phyloP scores from a whole-genome alignment of 2,888 invertebrate genomes.

The Amphipyra berbera region DNA sequence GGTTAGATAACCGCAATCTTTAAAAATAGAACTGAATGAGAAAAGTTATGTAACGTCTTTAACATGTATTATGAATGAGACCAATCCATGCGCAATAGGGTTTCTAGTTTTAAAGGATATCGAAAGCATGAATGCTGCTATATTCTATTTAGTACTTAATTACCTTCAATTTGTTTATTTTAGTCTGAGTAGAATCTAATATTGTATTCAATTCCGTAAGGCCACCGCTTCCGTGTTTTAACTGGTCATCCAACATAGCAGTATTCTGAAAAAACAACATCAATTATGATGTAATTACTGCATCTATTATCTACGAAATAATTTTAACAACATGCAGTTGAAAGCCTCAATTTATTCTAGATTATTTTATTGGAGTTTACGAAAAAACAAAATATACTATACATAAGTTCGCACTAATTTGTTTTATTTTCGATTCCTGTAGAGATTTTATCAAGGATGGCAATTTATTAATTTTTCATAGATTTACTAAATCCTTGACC shows the following conservation, averaged over 20 bases:
- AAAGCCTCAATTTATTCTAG: no score
- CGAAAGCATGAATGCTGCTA: not conserved
- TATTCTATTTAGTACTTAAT: not conserved
- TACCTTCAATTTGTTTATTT: conserved; percentile 96
- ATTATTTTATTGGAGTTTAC: no score
- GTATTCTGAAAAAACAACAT: conserved; percentile 77
- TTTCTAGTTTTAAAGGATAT: not conserved
- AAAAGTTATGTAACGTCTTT: no score
- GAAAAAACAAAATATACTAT: not conserved
- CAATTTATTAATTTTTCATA: not conserved
- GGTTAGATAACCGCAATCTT: no score
- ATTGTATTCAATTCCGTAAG: conserved; percentile 95
- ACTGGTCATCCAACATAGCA: conserved; percentile 90
- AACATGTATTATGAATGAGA: no score
- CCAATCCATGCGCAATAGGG: not conserved
- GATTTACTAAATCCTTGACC: not conserved
- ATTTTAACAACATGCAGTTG: no score
- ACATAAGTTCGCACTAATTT: not conserved
- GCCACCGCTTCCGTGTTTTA: conserved; percentile 92
- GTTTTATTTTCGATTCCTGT: no score
- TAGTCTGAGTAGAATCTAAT: conserved; percentile 94
- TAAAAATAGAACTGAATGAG: no score
- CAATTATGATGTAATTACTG: not conserved
- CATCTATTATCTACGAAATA: no score
- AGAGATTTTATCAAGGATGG: not conserved